Percentiles rank a stretch among this genome's conserved stretches.
Conservation (phyloP, 2,888 invertebrate species). For the Acleris laterana region DNA sequence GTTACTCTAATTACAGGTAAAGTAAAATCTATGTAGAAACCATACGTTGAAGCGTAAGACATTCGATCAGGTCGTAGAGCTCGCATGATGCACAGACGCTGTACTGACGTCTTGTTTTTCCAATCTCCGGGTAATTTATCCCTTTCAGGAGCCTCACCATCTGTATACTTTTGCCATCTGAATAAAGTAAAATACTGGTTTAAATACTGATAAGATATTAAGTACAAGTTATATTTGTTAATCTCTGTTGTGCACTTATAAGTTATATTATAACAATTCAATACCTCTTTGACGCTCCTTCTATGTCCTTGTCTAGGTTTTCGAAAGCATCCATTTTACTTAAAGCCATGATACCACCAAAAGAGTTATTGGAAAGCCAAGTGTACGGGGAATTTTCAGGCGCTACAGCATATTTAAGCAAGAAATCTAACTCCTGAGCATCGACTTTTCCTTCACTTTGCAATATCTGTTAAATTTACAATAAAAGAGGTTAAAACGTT, state of each 20-base stretch:
- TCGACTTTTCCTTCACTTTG: constrained; percentile 87
- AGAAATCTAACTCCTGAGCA: constrained; percentile 91
- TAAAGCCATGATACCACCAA: constrained; percentile 93
- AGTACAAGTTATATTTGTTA: no score
- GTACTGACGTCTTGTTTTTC: constrained; percentile 94
- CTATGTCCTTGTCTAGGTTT: constrained; percentile 95
- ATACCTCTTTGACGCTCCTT: constrained; percentile 92
- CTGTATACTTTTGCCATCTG: constrained; percentile 96
- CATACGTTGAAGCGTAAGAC: constrained; percentile 94
- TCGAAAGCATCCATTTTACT: constrained; percentile 91
- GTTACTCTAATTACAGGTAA: no score
- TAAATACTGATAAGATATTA: no score
- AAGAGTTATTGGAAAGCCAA: constrained; percentile 90
- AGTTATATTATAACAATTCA: background rate
- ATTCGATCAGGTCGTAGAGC: constrained; percentile 96
- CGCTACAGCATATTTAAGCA: constrained; percentile 92
- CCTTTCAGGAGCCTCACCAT: constrained; percentile 95
- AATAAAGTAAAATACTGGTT: background rate
- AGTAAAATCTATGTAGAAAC: constrained; percentile 9
- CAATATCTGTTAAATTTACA: constrained; percentile 55
- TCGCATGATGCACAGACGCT: constrained; percentile 96
- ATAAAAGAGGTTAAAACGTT: no score
- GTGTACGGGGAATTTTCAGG: constrained; percentile 90
- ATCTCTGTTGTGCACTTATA: no score
- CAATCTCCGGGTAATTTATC: constrained; percentile 98